Base-by-base conservation (phyloP, 2,797 vertebrate species). In the Bucorvus abyssinicus region DNA sequence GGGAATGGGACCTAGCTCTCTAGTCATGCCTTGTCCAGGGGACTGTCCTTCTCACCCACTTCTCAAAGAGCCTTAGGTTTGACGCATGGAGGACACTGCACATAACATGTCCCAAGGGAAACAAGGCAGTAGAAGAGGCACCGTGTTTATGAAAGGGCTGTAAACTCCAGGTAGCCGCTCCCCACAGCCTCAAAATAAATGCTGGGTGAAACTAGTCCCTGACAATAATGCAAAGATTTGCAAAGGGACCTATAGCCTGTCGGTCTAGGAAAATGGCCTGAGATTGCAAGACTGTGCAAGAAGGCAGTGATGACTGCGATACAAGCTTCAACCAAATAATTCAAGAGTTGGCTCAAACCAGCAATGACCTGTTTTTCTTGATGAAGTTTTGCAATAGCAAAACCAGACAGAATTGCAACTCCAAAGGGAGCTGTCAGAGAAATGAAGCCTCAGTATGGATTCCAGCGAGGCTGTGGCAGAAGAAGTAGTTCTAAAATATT, bases 401-500 rank as follows among this genome's bases (percentile, higher is more conserved):
- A 49, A 52, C 44, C 44, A 82, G 67, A 59, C 36, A 79, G 74
- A 94, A 89, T 22, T 79, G 32, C 34, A 76, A 30, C 29, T 73
- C 74, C 5, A 20, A 90, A 88, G 50, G 56, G 67, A 85, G 70
- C 63, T 90, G 74, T 84, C 86, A 85, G 81, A 32, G 86, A 90
- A 95, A 88, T 11, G 47, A 96, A 90, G 52, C 61, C 59, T 95
- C 63, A 52, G 24, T 64, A 82, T 26, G 44, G 80, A 90, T 94
- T 94, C 92, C 93, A 74, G 73, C 8, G 52, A 95, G 60, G 45
- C 67, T 93, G 55, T 45, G 88, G 86, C 76, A 84, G 79, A 90
- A 95, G 69, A 44, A 84, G 12, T 34, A 76, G 49, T 77, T 93
- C 63, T 96, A 79, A 96, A 96, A 94, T 95, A 96, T 95, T 95